Base-by-base conservation (phyloP, 2,797 vertebrate genomes). In the Gallinago solitaria region DNA sequence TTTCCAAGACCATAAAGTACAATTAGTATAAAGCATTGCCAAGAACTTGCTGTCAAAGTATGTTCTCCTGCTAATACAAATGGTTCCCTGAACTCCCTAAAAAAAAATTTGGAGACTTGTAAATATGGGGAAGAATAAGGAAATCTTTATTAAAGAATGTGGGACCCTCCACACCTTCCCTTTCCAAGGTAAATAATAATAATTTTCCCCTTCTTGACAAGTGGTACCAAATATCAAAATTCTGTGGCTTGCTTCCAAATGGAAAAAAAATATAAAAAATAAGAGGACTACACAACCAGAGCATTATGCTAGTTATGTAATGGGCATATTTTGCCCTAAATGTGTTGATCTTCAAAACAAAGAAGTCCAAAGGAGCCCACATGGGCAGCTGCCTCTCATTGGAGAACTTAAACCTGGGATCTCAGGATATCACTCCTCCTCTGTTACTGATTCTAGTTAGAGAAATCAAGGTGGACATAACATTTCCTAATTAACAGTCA, bases 141-240 rank as follows among this genome's bases (percentile, higher is more conserved):
- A 50, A 71, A 32, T 50, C 1, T 54, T 64, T 20, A 35, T 50
- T 77, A 41, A 61, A 57, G 16, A 57, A 7, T 18, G 9, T 4
- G 41, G 6, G 24, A 11, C 5, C 37, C 6, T 73, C 4, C 12
- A 9, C 16, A 6, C 23, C 17, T 85, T 3, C 28, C 2, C 4
- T 74, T 78, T 61, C 56, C 45, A 33, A 59, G 9, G 5, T 27
- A 16, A 39, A 14, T 39, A 63, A 50, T 11, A 30, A 17, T 30
- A 11, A 6, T 47, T 67, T 51, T 56, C 15, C 2, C 12, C 3
- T 9, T 78, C 7, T 75, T 83, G 37, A 12, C 5, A 10, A 9
- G 2, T n/a, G 8, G 5, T 51, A 20, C 27, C 0, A 0, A 30
- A 48, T 48, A 65, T 8, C 3, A 37, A 23, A 43, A 28, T 9